phyloP scores from a whole-genome alignment of 2,797 vertebrate species.

The Tachyglossus aculeatus region DNA sequence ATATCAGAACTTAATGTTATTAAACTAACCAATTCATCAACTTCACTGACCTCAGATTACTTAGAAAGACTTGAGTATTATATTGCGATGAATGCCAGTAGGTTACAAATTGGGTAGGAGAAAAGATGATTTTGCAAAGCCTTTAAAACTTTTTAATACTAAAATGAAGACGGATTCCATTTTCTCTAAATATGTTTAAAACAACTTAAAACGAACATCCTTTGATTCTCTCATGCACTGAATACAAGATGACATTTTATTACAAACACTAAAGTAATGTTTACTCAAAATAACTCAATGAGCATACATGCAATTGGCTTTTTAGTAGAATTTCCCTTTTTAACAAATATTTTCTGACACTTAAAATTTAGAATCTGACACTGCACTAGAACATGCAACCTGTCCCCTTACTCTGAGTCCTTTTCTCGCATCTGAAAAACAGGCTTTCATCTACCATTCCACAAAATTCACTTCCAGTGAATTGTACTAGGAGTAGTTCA shows the following conservation, averaged over 20 bases:
- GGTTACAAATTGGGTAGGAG: neutral
- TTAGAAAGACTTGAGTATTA: neutral
- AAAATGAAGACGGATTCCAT: neutral
- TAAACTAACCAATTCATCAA: slow-evolving; percentile 5
- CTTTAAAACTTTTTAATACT: neutral
- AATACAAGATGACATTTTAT: neutral
- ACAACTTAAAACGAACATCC: neutral
- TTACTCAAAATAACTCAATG: neutral
- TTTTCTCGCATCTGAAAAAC: too few species aligned
- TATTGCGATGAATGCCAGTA: neutral
- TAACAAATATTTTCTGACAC: too few species aligned
- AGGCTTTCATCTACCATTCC: too few species aligned
- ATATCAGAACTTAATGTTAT: slow-evolving; percentile 31
- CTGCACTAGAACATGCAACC: too few species aligned
- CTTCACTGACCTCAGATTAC: neutral
- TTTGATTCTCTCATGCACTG: neutral
- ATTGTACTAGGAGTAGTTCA: too few species aligned
- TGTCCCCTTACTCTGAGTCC: too few species aligned
- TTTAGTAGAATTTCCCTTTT: too few species aligned
- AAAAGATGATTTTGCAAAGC: neutral
- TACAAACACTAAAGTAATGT: neutral
- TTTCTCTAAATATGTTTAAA: neutral
- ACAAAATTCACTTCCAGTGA: too few species aligned
- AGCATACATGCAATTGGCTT: too few species aligned
- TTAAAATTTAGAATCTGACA: too few species aligned